Evolutionary conservation across 2,888 invertebrate species (phyloP).

Genomic region (Drosophila atripex): DNA sequence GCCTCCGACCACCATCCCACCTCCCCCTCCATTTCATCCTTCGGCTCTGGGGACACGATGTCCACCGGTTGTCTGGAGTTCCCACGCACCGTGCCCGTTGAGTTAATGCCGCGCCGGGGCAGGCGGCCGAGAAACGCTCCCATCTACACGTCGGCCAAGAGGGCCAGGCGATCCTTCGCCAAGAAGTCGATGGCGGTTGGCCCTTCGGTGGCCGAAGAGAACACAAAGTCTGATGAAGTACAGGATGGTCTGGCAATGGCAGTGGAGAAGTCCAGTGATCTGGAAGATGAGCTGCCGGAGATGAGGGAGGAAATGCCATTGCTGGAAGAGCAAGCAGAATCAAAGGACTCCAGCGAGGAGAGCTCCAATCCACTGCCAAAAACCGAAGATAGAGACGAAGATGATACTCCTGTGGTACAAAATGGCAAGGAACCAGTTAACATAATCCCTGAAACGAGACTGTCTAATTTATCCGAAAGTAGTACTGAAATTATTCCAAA

Average conservation of each 20-base stretch:
- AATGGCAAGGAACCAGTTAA: neutral
- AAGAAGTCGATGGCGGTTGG: neutral
- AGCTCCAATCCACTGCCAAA: neutral
- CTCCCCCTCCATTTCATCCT: slow-evolving; percentile 6
- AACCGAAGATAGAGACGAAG: neutral
- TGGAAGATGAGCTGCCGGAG: neutral
- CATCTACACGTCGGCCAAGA: slow-evolving; percentile 31
- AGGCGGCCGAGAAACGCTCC: slow-evolving; percentile 20
- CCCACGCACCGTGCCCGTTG: slow-evolving; percentile 31
- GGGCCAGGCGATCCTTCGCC: slow-evolving; percentile 8
- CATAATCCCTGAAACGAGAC: neutral
- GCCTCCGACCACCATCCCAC: slow-evolving; percentile 44
- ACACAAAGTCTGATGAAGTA: slow-evolving; percentile 28
- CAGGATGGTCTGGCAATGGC: slow-evolving; percentile 6
- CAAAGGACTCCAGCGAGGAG: neutral
- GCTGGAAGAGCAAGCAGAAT: neutral
- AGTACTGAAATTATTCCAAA: slow-evolving; percentile 1
- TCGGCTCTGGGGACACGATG: neutral
- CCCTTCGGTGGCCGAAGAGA: neutral
- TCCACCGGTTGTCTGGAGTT: slow-evolving; percentile 10
- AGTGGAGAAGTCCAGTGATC: neutral
- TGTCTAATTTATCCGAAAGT: neutral
- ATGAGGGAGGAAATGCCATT: neutral
- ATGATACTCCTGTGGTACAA: neutral
- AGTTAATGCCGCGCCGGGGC: slow-evolving; percentile 30